A percentile compares a stretch with the other conserved stretches of the same genome.
Conservation (phyloP, 2,113 vertebrate genomes). For the Montifringilla adamsi region DNA sequence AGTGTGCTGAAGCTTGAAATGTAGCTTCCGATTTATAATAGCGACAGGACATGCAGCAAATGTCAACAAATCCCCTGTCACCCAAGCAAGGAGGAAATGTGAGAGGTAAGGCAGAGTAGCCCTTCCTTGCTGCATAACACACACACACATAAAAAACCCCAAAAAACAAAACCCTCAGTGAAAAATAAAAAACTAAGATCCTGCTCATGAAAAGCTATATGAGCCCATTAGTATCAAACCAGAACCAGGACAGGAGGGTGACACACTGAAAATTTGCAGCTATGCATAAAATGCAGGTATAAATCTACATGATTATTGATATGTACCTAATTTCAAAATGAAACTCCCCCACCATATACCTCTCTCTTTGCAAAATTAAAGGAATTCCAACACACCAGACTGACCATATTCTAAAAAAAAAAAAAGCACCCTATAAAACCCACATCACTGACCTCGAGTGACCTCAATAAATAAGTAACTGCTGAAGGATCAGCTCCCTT, state of each 20-base stretch:
- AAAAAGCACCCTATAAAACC: not conserved
- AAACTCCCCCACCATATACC: not conserved
- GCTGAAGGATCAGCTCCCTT: constrained; percentile 68
- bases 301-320: not conserved
- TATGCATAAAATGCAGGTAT: not conserved
- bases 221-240: constrained; percentile 18
- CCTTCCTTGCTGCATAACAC: constrained; percentile 13
- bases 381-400: constrained; percentile 20
- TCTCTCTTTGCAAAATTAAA: not conserved
- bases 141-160: not conserved
- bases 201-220: not conserved
- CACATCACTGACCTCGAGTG: constrained; percentile 44
- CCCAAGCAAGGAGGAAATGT: constrained; percentile 63
- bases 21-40: constrained; percentile 71
- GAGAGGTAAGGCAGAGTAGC: constrained; percentile 55
- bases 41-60: constrained; percentile 72
- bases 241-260: not conserved
- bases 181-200: not conserved
- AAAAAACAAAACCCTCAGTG: not conserved
- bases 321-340: not conserved
- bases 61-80: constrained; percentile 73
- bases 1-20: constrained; percentile 76
- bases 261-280: not conserved
- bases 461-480: constrained; percentile 69
- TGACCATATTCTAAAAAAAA: constrained; percentile 19